Percentiles rank a stretch among this genome's conserved stretches.
These are phyloP conservation scores for Pygmarrhopalites habei DNA, from an alignment of 1,140 invertebrate genomes.

Conservation along the genomic window DNA sequence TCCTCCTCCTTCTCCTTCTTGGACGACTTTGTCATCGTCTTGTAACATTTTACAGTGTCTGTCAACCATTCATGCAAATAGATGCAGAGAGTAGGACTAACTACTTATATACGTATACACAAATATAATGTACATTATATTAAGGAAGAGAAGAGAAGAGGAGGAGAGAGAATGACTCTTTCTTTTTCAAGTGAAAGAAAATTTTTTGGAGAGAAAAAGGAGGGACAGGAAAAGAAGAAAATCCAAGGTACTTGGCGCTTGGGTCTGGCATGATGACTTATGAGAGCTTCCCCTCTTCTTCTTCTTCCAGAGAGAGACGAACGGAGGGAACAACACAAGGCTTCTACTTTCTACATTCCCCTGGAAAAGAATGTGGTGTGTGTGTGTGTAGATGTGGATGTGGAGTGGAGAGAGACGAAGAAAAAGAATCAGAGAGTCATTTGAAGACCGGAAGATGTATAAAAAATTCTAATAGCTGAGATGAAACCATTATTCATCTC, in stretches of 20 bases:
- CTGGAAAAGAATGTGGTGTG: neutral
- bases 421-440: slow-evolving; percentile 23
- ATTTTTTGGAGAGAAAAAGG: neutral
- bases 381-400: neutral
- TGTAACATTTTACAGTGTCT: no score
- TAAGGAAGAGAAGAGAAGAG: no score
- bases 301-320: neutral
- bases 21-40: no score
- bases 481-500: slow-evolving; percentile 34
- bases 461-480: slow-evolving; percentile 27
- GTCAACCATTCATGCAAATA: no score
- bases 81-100: no score
- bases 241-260: neutral
- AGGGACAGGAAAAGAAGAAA: neutral
- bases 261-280: neutral
- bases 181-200: no score
- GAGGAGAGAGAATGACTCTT: no score
- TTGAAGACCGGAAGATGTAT: slow-evolving; percentile 23
- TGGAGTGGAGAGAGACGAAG: slow-evolving; percentile 8
- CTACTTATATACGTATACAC: no score
- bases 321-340: neutral
- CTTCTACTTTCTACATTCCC: neutral
- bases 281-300: neutral
- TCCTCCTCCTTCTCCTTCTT: no score
- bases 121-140: no score